Base-by-base conservation (phyloP, 2,797 vertebrate genomes). In the Bradypodion pumilum region DNA sequence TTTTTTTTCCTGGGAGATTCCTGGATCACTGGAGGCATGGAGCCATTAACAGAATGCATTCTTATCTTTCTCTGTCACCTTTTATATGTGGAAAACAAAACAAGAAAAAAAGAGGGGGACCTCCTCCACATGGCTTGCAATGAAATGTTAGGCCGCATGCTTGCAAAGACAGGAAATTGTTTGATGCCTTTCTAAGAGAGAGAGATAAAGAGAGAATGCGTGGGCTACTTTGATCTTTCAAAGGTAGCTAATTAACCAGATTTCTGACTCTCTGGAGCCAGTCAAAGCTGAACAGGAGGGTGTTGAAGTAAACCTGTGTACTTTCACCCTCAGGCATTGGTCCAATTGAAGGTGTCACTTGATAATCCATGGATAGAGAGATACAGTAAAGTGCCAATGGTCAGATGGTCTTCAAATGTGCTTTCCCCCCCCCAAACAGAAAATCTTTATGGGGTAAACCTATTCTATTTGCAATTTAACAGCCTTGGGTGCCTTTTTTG, bases 181-280 rank as follows among this genome's bases (percentile, higher is more conserved):
- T 81, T 25, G 2, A 7, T 0, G 0, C 37, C 72, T 73, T 19
- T 6, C 65, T 83, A 9, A 25, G 59, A 60, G 59, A 25, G 4
- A 25, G 59, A 60, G 59, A 25, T 46, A 49, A 12, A 49, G 13
- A 59, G 0, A 3, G 79, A 89, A 84, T 82, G 60, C 4, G 72
- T n/a, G 87, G 87, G 86, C 73, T 82, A 77, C 86, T 91, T 83
- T 87, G 77, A 35, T 81, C 40, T 8, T 2, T 81, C 84, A 2
- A 76, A 80, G 87, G 65, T 44, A 80, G 77, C 59, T 80, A 80
- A 87, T 83, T 80, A 40, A 74, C 56, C 62, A 80, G 77, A 79
- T 69, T 62, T 75, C 82, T 86, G 3, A 78, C 70, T 88, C 0
- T 32, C 27, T 62, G 29, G 37, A 74, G 40, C 56, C 63, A 84